phyloP scores from a whole-genome alignment of 64 coral and sea anemone species.

The Trachythela sp. region DNA sequence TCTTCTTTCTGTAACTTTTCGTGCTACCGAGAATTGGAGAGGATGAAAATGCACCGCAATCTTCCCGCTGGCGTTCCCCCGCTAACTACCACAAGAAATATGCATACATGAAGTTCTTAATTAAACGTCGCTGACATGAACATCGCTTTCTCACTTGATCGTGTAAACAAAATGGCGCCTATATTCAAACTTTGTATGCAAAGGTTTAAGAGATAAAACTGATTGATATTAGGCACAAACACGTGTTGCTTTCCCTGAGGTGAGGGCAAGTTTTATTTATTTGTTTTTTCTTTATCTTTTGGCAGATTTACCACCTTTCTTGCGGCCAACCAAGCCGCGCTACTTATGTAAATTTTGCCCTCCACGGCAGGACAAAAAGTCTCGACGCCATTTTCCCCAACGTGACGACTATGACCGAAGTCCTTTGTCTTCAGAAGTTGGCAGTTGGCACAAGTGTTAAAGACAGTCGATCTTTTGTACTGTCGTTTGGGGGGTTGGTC shows the following conservation, averaged over 20 bases:
- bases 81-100: background rate
- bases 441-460: constrained; percentile 24
- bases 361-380: constrained; percentile 32
- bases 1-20: too few species aligned
- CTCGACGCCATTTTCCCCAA: constrained; percentile 3
- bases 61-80: background rate
- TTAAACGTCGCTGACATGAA: background rate
- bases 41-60: background rate
- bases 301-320: background rate
- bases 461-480: background rate
- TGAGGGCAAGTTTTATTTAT: background rate
- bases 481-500: background rate
- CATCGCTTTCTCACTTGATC: background rate
- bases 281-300: background rate
- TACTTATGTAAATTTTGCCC: background rate
- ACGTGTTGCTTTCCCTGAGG: background rate
- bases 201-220: background rate
- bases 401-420: constrained; percentile 46
- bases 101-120: constrained; percentile 6
- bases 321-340: background rate
- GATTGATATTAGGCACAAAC: background rate
- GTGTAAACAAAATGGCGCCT: constrained; percentile 6
- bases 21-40: too few species aligned
- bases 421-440: constrained; percentile 38
- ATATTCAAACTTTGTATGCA: background rate